Percentiles rank a stretch among this genome's conserved stretches.
Conservation (phyloP, 2,888 invertebrate species). For the Drosophila mettleri region DNA sequence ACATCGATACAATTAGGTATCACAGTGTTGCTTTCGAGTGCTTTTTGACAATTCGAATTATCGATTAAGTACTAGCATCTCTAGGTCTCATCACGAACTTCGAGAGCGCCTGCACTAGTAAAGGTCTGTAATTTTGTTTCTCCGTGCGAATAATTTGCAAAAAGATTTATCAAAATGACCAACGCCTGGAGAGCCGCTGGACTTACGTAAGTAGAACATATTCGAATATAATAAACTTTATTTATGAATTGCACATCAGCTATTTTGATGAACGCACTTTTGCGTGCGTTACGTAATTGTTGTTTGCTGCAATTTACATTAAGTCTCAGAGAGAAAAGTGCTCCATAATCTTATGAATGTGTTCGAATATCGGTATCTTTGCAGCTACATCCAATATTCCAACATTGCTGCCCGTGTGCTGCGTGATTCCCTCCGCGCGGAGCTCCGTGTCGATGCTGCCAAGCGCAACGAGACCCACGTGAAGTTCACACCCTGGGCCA, state of each 20-base stretch:
- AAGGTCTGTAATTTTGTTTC: constrained; percentile 40
- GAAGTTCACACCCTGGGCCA: constrained; percentile 94
- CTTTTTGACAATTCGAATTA: constrained; percentile 5
- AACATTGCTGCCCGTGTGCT: constrained; percentile 95
- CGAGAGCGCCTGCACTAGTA: constrained; percentile 42
- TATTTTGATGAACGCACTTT: not conserved
- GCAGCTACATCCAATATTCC: constrained; percentile 97
- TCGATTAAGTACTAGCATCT: constrained; percentile 16
- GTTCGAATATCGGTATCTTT: constrained; percentile 13
- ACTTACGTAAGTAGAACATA: constrained; percentile 89
- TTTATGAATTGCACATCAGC: not conserved
- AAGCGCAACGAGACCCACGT: constrained; percentile 92
- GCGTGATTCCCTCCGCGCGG: constrained; percentile 92
- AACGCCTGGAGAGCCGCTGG: constrained; percentile 92
- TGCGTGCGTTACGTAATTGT: constrained; percentile 67
- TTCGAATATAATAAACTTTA: not conserved
- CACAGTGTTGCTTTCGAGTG: not conserved
- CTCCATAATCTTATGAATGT: constrained; percentile 6
- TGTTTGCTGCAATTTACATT: constrained; percentile 27
- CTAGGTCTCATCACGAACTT: constrained; percentile 35
- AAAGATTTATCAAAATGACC: constrained; percentile 87
- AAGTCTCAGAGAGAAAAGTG: not conserved
- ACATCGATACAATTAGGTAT: constrained; percentile 9
- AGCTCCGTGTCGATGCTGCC: constrained; percentile 89
- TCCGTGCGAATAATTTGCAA: constrained; percentile 42